A percentile compares a stretch with the other conserved stretches of the same genome.
phyloP scores from a whole-genome alignment of 2,888 invertebrate genomes.

The Caenorhabditis plicata region DNA sequence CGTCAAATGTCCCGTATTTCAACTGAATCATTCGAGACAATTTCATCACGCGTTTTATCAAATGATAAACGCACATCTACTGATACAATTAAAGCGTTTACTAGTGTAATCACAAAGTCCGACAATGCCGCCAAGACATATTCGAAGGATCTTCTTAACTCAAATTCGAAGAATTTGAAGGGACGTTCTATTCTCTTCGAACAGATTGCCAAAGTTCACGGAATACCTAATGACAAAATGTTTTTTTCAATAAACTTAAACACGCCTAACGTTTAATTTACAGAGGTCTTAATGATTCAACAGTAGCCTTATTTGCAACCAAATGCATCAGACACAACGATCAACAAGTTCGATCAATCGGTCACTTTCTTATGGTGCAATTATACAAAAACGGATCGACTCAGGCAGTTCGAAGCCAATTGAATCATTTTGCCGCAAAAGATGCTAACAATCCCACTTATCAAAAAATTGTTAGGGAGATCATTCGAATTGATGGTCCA shows the following conservation, averaged over 20 bases:
- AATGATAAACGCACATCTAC: constrained; percentile 21
- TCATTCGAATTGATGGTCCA: constrained; percentile 24
- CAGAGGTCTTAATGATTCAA: constrained; percentile 11
- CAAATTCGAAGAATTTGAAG: constrained; percentile 26
- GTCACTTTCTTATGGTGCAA: constrained; percentile 22
- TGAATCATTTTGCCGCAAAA: constrained; percentile 17
- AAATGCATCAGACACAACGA: constrained; percentile 30
- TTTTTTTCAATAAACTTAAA: not conserved
- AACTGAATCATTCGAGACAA: constrained; percentile 14
- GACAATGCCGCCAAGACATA: constrained; percentile 19
- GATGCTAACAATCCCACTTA: constrained; percentile 35
- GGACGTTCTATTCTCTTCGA: constrained; percentile 26
- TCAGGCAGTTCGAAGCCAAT: constrained; percentile 18
- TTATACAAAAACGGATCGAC: constrained; percentile 20
- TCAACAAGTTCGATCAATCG: constrained; percentile 26
- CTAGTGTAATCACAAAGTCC: constrained; percentile 15
- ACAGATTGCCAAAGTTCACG: constrained; percentile 12
- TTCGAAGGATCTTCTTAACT: constrained; percentile 3
- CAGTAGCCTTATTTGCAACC: constrained; percentile 15
- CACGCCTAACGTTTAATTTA: not conserved
- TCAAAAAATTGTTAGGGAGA: constrained; percentile 24
- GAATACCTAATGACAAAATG: constrained; percentile 19
- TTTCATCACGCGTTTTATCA: constrained; percentile 10
- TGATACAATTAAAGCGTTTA: constrained; percentile 18
- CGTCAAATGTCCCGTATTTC: constrained; percentile 11